phyloP scores from a whole-genome alignment of 2,113 vertebrate species.

The Carettochelys insculpta region DNA sequence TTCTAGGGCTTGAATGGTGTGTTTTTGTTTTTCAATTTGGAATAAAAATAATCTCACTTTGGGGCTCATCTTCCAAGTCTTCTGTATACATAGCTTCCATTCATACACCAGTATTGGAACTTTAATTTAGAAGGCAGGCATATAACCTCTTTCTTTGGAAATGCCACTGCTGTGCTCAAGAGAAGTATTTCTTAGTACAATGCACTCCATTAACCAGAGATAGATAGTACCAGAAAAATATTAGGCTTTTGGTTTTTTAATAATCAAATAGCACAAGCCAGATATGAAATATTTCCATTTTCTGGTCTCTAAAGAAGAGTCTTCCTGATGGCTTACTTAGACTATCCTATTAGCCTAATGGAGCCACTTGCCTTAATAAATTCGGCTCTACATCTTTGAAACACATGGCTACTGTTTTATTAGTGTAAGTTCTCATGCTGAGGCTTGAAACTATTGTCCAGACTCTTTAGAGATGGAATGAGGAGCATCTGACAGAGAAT shows the following conservation, averaged over 20 bases:
- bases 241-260: not conserved
- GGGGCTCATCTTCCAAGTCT: not conserved
- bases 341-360: not conserved
- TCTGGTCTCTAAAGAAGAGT: not conserved
- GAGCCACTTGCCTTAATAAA: not conserved
- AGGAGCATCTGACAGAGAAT: not conserved
- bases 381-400: not conserved
- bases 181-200: not conserved
- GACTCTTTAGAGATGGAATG: not conserved
- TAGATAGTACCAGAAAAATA: not conserved
- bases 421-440: not conserved
- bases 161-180: not conserved
- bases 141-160: not conserved
- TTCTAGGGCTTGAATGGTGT: not conserved
- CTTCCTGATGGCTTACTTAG: not conserved
- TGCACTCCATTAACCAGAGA: not conserved
- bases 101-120: not conserved
- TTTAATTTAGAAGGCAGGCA: not conserved
- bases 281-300: not conserved
- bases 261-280: not conserved
- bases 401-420: not conserved
- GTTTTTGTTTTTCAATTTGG: not conserved
- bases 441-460: not conserved
- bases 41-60: not conserved
- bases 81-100: fast-evolving